Evolutionary conservation across 2,888 invertebrate species (phyloP).

Genomic region (Xestoiulus laeticollis): DNA sequence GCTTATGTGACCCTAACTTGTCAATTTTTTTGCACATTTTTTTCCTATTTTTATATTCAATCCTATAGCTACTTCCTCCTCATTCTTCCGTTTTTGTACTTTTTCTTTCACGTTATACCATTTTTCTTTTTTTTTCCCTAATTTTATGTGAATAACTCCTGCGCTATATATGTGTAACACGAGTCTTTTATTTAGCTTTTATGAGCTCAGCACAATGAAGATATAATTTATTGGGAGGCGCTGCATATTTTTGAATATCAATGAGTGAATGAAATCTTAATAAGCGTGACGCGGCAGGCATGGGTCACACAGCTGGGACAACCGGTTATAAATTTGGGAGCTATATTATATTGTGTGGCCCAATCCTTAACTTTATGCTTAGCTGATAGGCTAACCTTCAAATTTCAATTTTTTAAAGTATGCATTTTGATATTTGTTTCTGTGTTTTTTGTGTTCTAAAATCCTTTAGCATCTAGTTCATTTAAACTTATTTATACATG

Average conservation of each 20-base stretch:
- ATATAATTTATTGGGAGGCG: conserved; percentile 36
- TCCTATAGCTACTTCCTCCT: conserved; percentile 24
- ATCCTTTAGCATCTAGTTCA: too few species aligned
- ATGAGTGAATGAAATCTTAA: conserved; percentile 41
- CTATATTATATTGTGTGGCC: not conserved
- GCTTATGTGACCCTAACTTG: conserved; percentile 31
- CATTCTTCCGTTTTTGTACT: conserved; percentile 21
- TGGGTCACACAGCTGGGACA: conserved; percentile 35
- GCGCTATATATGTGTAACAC: conserved; percentile 36
- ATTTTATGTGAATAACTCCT: conserved; percentile 30
- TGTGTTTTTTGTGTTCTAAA: too few species aligned
- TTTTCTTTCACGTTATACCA: not conserved
- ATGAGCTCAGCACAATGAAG: conserved; percentile 22
- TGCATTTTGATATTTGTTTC: too few species aligned
- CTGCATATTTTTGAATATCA: conserved; percentile 43
- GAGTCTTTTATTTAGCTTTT: conserved; percentile 35
- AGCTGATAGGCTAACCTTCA: too few species aligned
- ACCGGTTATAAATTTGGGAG: conserved; percentile 22
- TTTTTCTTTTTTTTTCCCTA: conserved; percentile 35
- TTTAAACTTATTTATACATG: too few species aligned
- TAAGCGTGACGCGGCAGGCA: conserved; percentile 21
- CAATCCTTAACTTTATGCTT: too few species aligned
- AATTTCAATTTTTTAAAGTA: too few species aligned
- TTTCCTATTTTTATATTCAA: conserved; percentile 25
- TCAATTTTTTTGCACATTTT: conserved; percentile 13